phyloP scores from a whole-genome alignment of 1,140 invertebrate species.

The Mactra quadrangularis region DNA sequence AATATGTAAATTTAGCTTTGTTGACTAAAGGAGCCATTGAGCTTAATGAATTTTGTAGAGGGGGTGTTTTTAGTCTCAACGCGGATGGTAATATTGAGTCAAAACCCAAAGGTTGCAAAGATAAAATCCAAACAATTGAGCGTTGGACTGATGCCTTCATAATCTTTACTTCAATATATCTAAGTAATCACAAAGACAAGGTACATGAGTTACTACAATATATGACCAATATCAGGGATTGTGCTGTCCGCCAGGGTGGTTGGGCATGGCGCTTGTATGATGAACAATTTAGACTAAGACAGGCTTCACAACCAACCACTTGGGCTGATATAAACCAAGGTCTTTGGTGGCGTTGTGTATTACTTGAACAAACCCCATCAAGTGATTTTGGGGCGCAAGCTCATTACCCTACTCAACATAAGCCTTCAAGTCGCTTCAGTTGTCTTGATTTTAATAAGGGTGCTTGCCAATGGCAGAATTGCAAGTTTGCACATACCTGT shows the following conservation, averaged over 20 bases:
- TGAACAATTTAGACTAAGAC: conserved; percentile 18
- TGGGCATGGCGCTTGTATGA: conserved; percentile 14
- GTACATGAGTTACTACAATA: conserved; percentile 31
- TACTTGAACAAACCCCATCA: not conserved
- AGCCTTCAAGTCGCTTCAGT: not conserved
- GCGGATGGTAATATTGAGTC: not conserved
- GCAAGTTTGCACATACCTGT: not conserved
- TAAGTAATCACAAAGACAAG: conserved; percentile 15
- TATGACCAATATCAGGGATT: conserved; percentile 31
- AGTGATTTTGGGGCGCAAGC: not conserved
- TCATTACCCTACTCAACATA: not conserved
- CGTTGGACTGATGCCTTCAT: conserved; percentile 35
- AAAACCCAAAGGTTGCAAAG: not conserved
- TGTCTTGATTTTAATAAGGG: conserved; percentile 29
- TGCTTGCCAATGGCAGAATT: conserved; percentile 6
- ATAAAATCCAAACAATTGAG: conserved; percentile 11
- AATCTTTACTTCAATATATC: conserved; percentile 29
- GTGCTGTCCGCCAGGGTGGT: conserved; percentile 14
- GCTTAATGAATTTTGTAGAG: not conserved
- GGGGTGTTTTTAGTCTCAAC: conserved; percentile 1
- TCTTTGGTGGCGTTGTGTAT: conserved; percentile 18
- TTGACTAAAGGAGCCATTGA: no score
- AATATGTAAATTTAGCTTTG: conserved; percentile 52
- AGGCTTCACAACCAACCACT: not conserved
- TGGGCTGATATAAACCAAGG: conserved; percentile 13